These are phyloP conservation scores for Macrotis lagotis DNA, from an alignment of 2,113 vertebrate genomes.

Conservation along the genomic window DNA sequence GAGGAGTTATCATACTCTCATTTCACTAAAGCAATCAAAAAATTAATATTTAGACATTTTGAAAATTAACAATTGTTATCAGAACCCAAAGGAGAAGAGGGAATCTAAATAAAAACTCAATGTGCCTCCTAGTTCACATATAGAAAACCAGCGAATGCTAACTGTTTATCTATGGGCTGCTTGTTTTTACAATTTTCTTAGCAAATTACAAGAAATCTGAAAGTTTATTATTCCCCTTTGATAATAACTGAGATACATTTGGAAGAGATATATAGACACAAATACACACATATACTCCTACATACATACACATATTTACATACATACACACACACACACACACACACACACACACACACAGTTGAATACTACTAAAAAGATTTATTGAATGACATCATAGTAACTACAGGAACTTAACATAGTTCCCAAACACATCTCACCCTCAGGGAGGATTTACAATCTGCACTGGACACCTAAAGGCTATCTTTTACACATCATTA, in stretches of 20 bases:
- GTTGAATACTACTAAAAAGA: neutral
- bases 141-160: conserved; percentile 22
- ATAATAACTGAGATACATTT: neutral
- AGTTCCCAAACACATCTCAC: neutral
- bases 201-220: neutral
- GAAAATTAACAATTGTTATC: neutral
- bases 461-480: neutral
- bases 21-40: neutral
- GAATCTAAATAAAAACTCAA: conserved; percentile 8
- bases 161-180: neutral
- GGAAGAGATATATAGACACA: neutral
- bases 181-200: neutral
- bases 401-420: neutral
- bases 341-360: too few relatives aligned
- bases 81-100: neutral
- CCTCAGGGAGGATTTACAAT: neutral
- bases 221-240: neutral
- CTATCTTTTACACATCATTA: neutral
- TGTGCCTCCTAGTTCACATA: neutral
- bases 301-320: too few relatives aligned
- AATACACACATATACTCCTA: neutral
- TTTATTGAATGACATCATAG: too few relatives aligned
- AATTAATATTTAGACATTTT: neutral
- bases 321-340: too few relatives aligned
- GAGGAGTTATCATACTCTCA: neutral